Evolutionary conservation across 2,888 invertebrate species (phyloP), one percentile per base, ranked within the genome.

Genomic region (Lasioglossum pauxillum): DNA sequence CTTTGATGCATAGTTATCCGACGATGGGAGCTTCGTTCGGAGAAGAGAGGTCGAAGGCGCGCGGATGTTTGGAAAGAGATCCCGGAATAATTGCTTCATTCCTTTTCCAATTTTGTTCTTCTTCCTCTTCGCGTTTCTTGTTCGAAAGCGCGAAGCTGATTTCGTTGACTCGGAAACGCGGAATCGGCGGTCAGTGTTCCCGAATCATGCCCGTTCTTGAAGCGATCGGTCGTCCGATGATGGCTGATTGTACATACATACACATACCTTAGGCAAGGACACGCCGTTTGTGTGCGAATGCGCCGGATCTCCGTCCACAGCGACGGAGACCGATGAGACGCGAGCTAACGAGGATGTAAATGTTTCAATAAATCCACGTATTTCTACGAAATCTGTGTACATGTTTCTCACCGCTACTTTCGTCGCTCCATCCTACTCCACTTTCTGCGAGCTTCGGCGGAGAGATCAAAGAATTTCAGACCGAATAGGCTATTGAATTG

Each of bases 281-380:
- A 41, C 67, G 67, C 35, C 67, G 67, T 60, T 27, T 60, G 27
- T 16, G 60, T 53, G 23, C 53, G 53, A 67, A 57, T 46, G 80
- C 57, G 49, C 35, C 16, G 53, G 14, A 38, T 46, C 75, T 67
- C 53, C 46, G 49, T 57, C 71, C 38, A 19, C 5, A 2, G 69
- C 23, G 69, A 79, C 41, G 64, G 64, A 31, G 57, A 38, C 49
- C 64, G 74, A 78, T 78, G 87, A 85, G 76, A 89, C 80, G 90
- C 89, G 90, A 83, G 79, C 78, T 85, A 89, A 90, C 90, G 90
- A 92, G 90, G 92, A 93, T 95, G 95, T 95, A 95, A 92, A 95
- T 95, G 94, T 95, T 95, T 94, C 94, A 95, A 95, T 95, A 95
- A 95, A 94, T 91, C 91, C 92, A 94, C 94, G 94, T 94, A 95